phyloP scores from a whole-genome alignment of 2,113 vertebrate genomes.

The Loxodonta africana region DNA sequence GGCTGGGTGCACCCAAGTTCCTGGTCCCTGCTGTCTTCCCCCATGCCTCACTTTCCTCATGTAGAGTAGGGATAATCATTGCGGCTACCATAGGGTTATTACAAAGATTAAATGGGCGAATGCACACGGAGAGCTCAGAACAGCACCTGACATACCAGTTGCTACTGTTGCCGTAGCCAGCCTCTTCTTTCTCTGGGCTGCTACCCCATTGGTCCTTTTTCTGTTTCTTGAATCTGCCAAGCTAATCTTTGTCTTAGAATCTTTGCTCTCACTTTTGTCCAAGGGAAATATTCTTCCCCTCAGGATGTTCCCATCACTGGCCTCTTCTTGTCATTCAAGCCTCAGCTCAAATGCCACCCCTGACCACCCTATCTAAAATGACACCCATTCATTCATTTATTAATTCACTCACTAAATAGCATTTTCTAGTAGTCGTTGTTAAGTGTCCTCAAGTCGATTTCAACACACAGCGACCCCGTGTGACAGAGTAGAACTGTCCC shows the following conservation, averaged over 20 bases:
- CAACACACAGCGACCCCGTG: too few relatives aligned
- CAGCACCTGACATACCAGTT: neutral
- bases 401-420: neutral
- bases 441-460: too few relatives aligned
- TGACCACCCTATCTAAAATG: neutral
- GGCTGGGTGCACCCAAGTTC: neutral
- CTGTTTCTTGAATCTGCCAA: neutral
- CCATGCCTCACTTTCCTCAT: too few relatives aligned
- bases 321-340: neutral
- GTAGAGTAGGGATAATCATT: neutral
- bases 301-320: neutral
- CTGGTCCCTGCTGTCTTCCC: neutral
- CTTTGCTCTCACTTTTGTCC: rapidly evolving
- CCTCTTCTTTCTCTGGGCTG: neutral
- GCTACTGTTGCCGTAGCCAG: rapidly evolving
- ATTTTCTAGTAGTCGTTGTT: neutral
- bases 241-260: too few relatives aligned
- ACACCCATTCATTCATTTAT: neutral
- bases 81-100: neutral
- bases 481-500: too few relatives aligned
- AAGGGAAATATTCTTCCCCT: neutral
- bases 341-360: neutral
- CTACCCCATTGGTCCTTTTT: neutral
- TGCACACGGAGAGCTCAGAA: neutral
- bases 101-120: neutral